These are phyloP conservation scores for Diabrotica undecimpunctata DNA, from an alignment of 1,140 invertebrate genomes.

Conservation along the genomic window DNA sequence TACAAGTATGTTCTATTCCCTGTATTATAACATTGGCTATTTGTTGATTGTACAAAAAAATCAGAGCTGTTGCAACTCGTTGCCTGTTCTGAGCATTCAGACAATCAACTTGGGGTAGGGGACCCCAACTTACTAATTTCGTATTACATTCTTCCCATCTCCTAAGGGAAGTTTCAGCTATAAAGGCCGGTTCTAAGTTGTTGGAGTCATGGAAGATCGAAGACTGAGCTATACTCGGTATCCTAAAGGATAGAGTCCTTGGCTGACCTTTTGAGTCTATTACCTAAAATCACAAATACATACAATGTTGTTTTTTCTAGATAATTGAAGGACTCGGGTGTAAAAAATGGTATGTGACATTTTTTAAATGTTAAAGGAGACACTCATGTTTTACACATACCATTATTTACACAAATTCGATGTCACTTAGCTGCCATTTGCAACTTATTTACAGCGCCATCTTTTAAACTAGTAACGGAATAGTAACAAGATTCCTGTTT, in stretches of 20 bases:
- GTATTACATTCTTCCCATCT: slow-evolving; percentile 80
- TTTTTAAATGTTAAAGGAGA: too few species aligned
- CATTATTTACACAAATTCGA: too few species aligned
- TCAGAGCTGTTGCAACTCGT: slow-evolving; percentile 77
- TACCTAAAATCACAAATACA: slow-evolving; percentile 43
- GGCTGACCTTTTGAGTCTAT: slow-evolving; percentile 72
- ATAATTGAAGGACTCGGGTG: too few species aligned
- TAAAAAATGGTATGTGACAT: too few species aligned
- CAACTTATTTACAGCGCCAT: too few species aligned
- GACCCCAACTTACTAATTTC: slow-evolving; percentile 81
- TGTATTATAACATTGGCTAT: slow-evolving; percentile 72
- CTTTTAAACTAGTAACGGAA: too few species aligned
- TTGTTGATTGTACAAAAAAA: slow-evolving; percentile 84
- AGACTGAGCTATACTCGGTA: slow-evolving; percentile 82
- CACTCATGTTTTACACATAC: too few species aligned
- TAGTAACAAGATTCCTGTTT: too few species aligned
- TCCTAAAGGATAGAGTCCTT: slow-evolving; percentile 76
- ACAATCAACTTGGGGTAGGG: slow-evolving; percentile 78
- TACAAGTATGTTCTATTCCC: slow-evolving; percentile 78
- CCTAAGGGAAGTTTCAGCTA: slow-evolving; percentile 74
- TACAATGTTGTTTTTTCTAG: too few species aligned
- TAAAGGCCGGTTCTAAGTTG: slow-evolving; percentile 57
- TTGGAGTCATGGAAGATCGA: slow-evolving; percentile 83
- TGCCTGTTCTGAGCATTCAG: slow-evolving; percentile 82
- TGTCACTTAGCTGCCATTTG: too few species aligned